Conservation (phyloP, 2,113 vertebrate species). For the Thamnophis sirtalis region DNA sequence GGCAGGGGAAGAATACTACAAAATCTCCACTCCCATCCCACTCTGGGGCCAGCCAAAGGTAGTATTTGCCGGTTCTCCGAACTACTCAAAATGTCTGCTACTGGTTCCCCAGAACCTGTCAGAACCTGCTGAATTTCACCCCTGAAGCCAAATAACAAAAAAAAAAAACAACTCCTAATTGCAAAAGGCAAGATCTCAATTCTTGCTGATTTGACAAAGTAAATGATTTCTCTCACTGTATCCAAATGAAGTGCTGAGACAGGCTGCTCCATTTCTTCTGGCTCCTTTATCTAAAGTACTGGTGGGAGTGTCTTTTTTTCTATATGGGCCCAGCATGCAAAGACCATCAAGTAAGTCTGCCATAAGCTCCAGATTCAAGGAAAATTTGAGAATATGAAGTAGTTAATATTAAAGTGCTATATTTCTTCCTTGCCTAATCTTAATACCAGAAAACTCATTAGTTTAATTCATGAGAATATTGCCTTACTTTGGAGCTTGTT, state of each 20-base stretch:
- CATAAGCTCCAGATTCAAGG: not conserved
- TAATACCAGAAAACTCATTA: not conserved
- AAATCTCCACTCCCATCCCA: no score
- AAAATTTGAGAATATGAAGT: not conserved
- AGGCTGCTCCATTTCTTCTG: not conserved
- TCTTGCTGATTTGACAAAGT: not conserved
- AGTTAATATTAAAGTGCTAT: not conserved
- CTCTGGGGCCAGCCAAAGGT: no score
- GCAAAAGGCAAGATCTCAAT: not conserved
- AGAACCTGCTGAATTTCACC: no score
- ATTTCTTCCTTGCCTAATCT: not conserved
- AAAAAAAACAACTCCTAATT: no score
- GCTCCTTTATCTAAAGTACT: not conserved
- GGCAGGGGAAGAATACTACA: no score
- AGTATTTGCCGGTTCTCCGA: no score
- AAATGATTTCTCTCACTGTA: not conserved
- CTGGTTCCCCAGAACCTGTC: no score
- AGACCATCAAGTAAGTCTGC: not conserved
- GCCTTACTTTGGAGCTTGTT: not conserved
- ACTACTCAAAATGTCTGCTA: no score
- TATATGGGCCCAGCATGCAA: not conserved
- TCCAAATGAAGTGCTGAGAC: not conserved
- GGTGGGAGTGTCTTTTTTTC: not conserved
- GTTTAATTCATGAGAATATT: not conserved
- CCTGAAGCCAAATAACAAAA: not conserved